Base-by-base conservation (phyloP, 2,888 invertebrate species). In the Orchestes rusci region DNA sequence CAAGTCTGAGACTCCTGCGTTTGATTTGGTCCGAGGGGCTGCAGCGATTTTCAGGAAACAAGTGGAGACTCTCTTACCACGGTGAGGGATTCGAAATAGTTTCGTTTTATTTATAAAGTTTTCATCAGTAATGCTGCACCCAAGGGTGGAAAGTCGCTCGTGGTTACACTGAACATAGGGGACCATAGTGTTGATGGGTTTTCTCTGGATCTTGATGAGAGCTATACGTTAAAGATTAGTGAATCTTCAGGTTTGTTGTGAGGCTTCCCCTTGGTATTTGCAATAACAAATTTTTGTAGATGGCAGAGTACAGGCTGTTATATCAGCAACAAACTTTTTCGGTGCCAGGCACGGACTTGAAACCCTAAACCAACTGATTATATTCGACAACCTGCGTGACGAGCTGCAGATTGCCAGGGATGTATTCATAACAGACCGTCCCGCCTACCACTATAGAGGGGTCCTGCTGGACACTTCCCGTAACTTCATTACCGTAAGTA, bases 371-470 rank as follows among this genome's bases (percentile, higher is more conserved):
- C 84, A 84, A 58, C 64, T 84, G 16, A 75, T 84, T 28, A 73
- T 83, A 3, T 81, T 71, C 52, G 82, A 85, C 55, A 77, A 82
- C 48, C 67, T 81, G 34, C 69, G 74, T 35, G 70, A 74, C 35
- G 72, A 77, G 56, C 57, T 82, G 35, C 67, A 79, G 70, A 74
- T 86, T 17, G 75, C 80, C 1, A 71, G 74, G 2, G 75, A 80
- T 54, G 79, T 75, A 1, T 62, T 67, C 7, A 76, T 89, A 12
- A 64, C 65, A 2, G 96, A 97, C 67, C 75, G 74, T 23, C 97
- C 97, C 0, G 76, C 77, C 0, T 97, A 89, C 69, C 78, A 83
- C 0, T 90, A 94, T 70, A 76, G 97, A 59, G 96, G 59, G 28
- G 41, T 59, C 7, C 34, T 59, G 16, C 65, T 97, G 39, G 97